Base-by-base conservation (phyloP, 2,888 invertebrate genomes). In the Macaria notata region DNA sequence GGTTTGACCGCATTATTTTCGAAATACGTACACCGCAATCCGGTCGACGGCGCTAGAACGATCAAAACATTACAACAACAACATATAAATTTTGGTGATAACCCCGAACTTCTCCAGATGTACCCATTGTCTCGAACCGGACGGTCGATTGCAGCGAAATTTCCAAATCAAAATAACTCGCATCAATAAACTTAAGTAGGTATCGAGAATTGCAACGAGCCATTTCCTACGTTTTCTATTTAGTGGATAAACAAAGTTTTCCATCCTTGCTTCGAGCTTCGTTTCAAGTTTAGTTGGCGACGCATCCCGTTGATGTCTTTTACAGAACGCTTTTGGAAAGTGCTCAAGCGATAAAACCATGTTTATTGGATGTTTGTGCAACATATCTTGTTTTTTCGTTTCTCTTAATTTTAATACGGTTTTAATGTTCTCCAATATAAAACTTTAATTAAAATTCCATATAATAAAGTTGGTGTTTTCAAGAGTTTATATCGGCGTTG, bases 1-100 rank as follows among this genome's bases (percentile, higher is more conserved):
- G 86, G 89, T 88, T 87, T 90, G 89, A 90, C 90, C 90, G 90
- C 89, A 90, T 90, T 90, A 88, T 90, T 89, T 88, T 87, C 86
- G 88, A 88, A 88, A 88, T 88, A 88, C 88, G 87, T 87, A 88
- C 86, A 83, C 86, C 81, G 79, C 83, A 81, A 88, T 87, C 88
- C 87, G 88, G 83, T 87, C 84, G 84, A 81, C 81, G 83, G 85
- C 78, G 87, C 83, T 83, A 85, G 76, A 79, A 79, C 82, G 82
- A 88, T 88, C 88, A 88, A 88, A 90, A 90, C 88, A 89, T 84
- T 84, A 84, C 84, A 86, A 86, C 83, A 85, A 85, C 84, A 84
- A 82, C 82, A 81, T 78, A 80, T 78, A 78, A 74, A 62, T 76
- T 79, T 79, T 72, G 79, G 74, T 71, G 76, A 74, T 75, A 73